These are phyloP conservation scores for Pyrrhia umbra DNA, from an alignment of 2,888 invertebrate genomes.

Conservation along the genomic window DNA sequence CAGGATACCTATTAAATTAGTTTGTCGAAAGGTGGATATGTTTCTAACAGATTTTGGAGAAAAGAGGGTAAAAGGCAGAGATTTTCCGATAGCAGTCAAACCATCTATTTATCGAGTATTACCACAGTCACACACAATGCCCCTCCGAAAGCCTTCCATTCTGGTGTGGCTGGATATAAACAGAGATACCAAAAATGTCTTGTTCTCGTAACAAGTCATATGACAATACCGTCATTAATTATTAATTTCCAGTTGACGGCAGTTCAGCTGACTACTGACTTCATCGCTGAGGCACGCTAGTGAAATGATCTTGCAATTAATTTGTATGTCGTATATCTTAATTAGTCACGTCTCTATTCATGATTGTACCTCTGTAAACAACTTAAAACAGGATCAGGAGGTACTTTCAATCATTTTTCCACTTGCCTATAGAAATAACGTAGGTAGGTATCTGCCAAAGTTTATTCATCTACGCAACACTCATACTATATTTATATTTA, in stretches of 20 bases:
- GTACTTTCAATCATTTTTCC: slow-evolving; percentile 14
- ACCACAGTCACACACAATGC: too few species aligned
- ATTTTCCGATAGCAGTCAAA: neutral
- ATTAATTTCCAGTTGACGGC: slow-evolving; percentile 74
- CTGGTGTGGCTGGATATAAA: too few species aligned
- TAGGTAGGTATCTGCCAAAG: neutral
- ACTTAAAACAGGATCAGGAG: slow-evolving; percentile 21
- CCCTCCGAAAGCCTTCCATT: too few species aligned
- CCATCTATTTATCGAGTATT: too few species aligned
- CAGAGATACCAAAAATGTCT: slow-evolving; percentile 8
- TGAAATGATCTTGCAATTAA: slow-evolving; percentile 73
- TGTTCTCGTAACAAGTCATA: slow-evolving; percentile 36
- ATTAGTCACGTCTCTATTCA: slow-evolving; percentile 58
- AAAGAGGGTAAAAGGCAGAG: neutral
- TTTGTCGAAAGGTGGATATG: slow-evolving; percentile 7
- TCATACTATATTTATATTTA: too few species aligned
- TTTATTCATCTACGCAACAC: too few species aligned
- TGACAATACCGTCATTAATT: slow-evolving; percentile 57
- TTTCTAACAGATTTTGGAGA: neutral
- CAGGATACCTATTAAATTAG: slow-evolving; percentile 2
- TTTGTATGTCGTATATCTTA: slow-evolving; percentile 69
- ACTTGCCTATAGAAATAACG: neutral
- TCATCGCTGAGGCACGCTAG: slow-evolving; percentile 69
- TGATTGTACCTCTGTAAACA: slow-evolving; percentile 32
- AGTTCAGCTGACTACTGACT: slow-evolving; percentile 71